Percentiles rank a stretch among this genome's conserved stretches.
Conservation (phyloP, 2,113 vertebrate species). For the Daphoenositta chrysoptera region DNA sequence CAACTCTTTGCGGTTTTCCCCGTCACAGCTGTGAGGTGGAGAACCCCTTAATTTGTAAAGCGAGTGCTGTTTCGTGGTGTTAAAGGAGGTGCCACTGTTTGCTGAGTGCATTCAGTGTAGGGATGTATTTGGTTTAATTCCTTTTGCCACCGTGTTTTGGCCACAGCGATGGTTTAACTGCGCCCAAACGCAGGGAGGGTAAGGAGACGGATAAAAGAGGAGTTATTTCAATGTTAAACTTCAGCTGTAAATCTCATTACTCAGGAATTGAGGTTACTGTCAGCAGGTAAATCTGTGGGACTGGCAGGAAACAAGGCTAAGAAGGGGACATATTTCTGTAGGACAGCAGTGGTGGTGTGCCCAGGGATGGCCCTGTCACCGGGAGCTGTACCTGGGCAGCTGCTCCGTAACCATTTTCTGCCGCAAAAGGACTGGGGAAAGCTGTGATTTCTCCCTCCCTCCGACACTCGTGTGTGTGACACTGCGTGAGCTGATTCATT, state of each 20-base stretch:
- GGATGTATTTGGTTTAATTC: neutral
- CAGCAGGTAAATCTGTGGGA: slow-evolving; percentile 21
- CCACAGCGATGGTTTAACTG: neutral
- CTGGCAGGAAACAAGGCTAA: slow-evolving; percentile 20
- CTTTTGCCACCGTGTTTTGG: neutral
- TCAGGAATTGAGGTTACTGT: slow-evolving; percentile 48
- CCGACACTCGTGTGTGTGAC: neutral
- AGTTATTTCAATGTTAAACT: slow-evolving; percentile 51
- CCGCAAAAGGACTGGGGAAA: neutral
- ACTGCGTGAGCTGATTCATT: neutral
- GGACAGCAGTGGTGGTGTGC: neutral
- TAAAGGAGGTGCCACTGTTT: neutral
- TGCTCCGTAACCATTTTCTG: neutral
- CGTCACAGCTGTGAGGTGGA: neutral
- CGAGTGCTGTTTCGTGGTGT: neutral
- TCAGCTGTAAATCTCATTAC: slow-evolving; percentile 30
- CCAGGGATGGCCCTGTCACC: neutral
- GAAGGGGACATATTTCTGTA: neutral
- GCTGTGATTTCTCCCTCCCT: neutral
- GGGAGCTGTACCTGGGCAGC: neutral
- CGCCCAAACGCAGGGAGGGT: neutral
- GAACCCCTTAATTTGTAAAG: neutral
- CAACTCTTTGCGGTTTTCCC: neutral
- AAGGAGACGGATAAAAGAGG: neutral
- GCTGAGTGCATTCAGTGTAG: rapidly evolving